A percentile compares a stretch with the other conserved stretches of the same genome.
phyloP scores from a whole-genome alignment of 1,140 invertebrate genomes.

The Pinna nobilis region DNA sequence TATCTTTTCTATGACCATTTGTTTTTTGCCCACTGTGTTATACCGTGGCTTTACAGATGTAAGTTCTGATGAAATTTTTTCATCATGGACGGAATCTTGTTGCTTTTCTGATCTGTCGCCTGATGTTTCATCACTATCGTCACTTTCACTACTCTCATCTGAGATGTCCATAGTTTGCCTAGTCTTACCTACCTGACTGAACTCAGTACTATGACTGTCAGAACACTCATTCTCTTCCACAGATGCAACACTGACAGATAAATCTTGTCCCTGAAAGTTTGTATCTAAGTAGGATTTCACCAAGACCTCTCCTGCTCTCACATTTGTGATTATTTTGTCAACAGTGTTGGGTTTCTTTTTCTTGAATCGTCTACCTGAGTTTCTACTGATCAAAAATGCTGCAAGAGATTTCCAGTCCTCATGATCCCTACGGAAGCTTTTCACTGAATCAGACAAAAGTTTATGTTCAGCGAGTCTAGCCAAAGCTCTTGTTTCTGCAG shows the following conservation, averaged over 20 bases:
- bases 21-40: not conserved
- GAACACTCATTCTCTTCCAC: too few species aligned
- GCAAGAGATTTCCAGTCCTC: constrained; percentile 60
- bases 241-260: too few species aligned
- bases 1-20: constrained; percentile 53
- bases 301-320: constrained; percentile 43
- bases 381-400: constrained; percentile 52
- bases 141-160: not conserved
- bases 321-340: constrained; percentile 43
- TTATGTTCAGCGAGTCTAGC: constrained; percentile 52
- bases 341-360: constrained; percentile 49
- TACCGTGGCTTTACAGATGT: not conserved
- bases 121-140: not conserved
- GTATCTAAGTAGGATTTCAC: constrained; percentile 43
- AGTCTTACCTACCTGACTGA: not conserved
- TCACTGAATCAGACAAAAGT: constrained; percentile 44
- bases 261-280: constrained; percentile 38
- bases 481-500: constrained; percentile 46
- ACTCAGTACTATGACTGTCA: too few species aligned
- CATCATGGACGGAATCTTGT: too few species aligned
- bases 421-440: constrained; percentile 53
- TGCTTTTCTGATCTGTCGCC: not conserved
- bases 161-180: not conserved
- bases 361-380: constrained; percentile 54
- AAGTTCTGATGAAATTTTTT: not conserved